Base-by-base conservation (phyloP, 2,888 invertebrate genomes). In the Malthinus flaveolus region DNA sequence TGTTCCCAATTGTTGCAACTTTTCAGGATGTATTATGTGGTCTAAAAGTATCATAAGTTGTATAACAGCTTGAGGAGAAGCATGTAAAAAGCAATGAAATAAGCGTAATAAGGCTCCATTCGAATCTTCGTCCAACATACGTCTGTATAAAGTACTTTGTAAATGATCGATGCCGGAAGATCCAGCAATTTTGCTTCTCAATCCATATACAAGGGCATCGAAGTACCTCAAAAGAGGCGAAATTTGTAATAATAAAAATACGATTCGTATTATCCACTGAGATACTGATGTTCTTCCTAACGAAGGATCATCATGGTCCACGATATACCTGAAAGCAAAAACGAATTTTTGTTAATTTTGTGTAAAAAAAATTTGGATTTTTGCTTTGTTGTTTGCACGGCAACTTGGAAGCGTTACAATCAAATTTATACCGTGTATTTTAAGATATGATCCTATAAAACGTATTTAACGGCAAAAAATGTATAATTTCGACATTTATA, bases 171-270 rank as follows among this genome's bases (percentile, higher is more conserved):
- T 65, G 44, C 73, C 74, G 11, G 71, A 71, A 7, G 73, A 72
- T 32, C 72, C 71, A 9, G 74, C 73, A 32, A 78, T 73, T 66
- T 74, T 75, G 62, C 79, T 79, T 51, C 75, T 71, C 12, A 79
- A 71, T 32, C 79, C 80, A 64, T 78, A 79, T 32, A 76, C 73
- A 11, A 80, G 66, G 1, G 79, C 78, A 65, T 80, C 80, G 36
- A 77, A 72, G 66, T 80, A 80, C 56, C 82, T 75, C 52, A 82
- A 67, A 45, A 82, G 67, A 12, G 82, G 82, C 9, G 81, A 78
- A 37, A 82, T 67, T 70, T 82, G 82, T 11, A 82, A 68, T 12
- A 81, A 64, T 9, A 82, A 71, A 56, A 81, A 77, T 49, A 80
- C 62, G 36, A 80, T 76, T 51, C 82, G 68, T 33, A 81, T 65